A percentile compares a stretch with the other conserved stretches of the same genome.
phyloP scores from a whole-genome alignment of 2,113 vertebrate species.

The Sturnus vulgaris region DNA sequence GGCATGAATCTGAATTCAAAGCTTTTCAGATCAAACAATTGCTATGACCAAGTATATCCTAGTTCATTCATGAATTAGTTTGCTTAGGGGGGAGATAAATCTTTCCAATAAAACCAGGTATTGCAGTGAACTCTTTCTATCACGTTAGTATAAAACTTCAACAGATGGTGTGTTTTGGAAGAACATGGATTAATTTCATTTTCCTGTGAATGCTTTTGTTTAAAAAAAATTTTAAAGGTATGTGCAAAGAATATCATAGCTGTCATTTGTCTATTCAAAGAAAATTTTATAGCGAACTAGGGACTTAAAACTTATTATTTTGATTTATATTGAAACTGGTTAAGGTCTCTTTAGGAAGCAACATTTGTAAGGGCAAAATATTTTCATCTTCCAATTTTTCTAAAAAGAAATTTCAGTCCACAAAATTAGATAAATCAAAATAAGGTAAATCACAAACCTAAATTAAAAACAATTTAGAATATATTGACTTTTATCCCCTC shows the following conservation, averaged over 20 bases:
- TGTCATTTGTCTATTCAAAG: not conserved
- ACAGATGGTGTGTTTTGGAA: not conserved
- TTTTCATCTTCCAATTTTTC: not conserved
- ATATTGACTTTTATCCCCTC: not conserved
- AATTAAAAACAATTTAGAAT: not conserved
- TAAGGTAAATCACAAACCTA: not conserved
- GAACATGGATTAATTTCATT: not conserved
- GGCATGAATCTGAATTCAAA: not conserved
- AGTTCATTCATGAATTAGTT: not conserved
- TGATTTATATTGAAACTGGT: not conserved
- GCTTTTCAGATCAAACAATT: not conserved
- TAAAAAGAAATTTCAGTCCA: not conserved
- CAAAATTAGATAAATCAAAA: not conserved
- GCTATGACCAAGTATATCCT: not conserved
- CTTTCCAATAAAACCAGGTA: not conserved
- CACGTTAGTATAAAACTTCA: not conserved
- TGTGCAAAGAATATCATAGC: not conserved
- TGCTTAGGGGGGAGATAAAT: not conserved
- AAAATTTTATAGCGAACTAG: not conserved
- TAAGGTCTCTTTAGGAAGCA: not conserved
- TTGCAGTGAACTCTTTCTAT: not conserved
- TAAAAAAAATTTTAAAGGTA: not conserved
- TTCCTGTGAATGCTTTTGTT: not conserved
- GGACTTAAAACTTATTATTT: not conserved
- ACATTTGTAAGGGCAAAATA: not conserved